Conservation (phyloP, 2,888 invertebrate species). For the Bhutanitis thaidina region DNA sequence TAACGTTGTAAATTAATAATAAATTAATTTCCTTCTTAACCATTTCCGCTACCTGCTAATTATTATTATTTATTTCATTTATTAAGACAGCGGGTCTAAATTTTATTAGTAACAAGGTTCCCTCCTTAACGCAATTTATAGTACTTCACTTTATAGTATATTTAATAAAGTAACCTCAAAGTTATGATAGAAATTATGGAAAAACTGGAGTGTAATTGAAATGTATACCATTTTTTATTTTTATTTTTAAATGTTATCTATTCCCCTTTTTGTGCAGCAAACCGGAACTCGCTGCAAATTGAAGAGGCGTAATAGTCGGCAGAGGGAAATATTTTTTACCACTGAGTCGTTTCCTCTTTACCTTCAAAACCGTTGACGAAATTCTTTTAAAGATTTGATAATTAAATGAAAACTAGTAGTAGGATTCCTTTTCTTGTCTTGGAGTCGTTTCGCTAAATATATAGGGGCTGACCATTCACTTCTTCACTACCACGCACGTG, state of each 20-base stretch:
- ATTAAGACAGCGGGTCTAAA: too few relatives aligned
- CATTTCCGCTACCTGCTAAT: too few relatives aligned
- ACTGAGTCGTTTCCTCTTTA: background rate
- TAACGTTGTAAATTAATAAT: too few relatives aligned
- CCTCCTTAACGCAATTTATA: too few relatives aligned
- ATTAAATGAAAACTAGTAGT: background rate
- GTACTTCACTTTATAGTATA: too few relatives aligned
- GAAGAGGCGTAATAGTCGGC: constrained; percentile 7
- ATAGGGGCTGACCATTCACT: too few relatives aligned
- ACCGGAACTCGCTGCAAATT: constrained; percentile 8
- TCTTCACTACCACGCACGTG: too few relatives aligned
- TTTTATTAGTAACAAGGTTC: too few relatives aligned
- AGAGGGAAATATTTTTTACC: background rate
- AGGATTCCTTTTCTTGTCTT: too few relatives aligned
- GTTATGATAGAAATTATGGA: background rate
- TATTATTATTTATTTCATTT: too few relatives aligned
- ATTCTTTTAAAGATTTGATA: background rate
- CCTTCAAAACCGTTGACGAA: background rate
- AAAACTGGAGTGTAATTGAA: background rate
- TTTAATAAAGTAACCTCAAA: background rate
- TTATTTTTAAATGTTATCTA: constrained; percentile 3
- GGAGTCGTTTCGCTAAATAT: too few relatives aligned
- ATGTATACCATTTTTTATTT: background rate
- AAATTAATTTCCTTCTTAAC: too few relatives aligned
- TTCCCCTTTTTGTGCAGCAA: constrained; percentile 1